These are phyloP conservation scores for Melanotaenia duboulayi DNA, from an alignment of 2,113 vertebrate genomes.

Conservation along the genomic window DNA sequence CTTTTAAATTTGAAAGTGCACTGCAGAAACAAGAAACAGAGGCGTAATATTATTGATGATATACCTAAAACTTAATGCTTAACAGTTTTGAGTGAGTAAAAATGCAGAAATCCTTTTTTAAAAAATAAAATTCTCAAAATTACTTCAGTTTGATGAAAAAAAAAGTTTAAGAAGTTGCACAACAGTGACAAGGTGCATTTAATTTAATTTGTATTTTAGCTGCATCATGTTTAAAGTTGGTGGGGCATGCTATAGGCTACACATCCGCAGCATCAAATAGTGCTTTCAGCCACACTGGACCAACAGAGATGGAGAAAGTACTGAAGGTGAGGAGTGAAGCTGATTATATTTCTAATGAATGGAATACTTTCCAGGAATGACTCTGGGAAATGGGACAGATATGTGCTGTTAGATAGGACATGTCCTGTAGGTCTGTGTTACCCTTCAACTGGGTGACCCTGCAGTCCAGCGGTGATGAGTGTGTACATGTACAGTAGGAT, in stretches of 20 bases:
- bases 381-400: neutral
- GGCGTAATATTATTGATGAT: no score
- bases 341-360: no score
- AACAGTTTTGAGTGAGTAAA: no score
- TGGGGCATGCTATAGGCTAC: neutral
- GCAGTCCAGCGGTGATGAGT: neutral
- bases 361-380: no score
- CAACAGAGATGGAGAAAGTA: neutral
- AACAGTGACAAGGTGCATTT: neutral
- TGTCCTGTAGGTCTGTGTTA: conserved; percentile 6
- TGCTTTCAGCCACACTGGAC: neutral
- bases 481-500: neutral
- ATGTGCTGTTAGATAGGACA: neutral
- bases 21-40: neutral
- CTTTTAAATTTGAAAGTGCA: conserved; percentile 6
- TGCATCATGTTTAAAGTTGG: no score
- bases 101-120: no score
- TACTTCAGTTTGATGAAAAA: neutral
- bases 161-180: conserved; percentile 2
- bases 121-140: no score
- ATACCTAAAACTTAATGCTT: no score
- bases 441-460: neutral
- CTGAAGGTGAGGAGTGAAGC: no score
- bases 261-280: conserved; percentile 1
- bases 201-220: no score